Conservation (phyloP, 1,140 invertebrate genomes). For the Adoxophyes honmai region DNA sequence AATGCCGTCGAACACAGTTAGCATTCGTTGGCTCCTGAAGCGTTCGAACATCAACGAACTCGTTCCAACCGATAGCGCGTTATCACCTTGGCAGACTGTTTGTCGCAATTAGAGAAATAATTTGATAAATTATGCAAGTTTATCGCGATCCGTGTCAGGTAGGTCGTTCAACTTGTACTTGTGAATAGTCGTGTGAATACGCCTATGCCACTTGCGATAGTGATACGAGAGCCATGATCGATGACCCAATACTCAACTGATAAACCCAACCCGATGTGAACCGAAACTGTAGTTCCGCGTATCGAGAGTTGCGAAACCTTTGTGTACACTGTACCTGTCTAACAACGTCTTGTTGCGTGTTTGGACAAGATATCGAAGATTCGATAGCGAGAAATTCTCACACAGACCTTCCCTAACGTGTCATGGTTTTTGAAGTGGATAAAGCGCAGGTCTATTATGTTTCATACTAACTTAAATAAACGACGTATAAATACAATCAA, state of each 20-base stretch:
- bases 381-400: not conserved
- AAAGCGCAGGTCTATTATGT: too few species aligned
- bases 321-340: constrained; percentile 23
- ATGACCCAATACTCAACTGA: constrained; percentile 34
- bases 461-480: too few species aligned
- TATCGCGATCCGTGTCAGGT: constrained; percentile 32
- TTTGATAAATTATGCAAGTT: constrained; percentile 34
- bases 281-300: constrained; percentile 19
- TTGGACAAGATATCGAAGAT: constrained; percentile 20
- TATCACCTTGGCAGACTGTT: constrained; percentile 2
- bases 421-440: too few species aligned
- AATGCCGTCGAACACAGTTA: not conserved
- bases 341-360: constrained; percentile 20
- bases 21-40: too few species aligned
- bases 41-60: too few species aligned
- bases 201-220: constrained; percentile 27
- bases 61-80: not conserved
- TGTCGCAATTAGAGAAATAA: constrained; percentile 3
- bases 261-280: constrained; percentile 40
- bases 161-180: constrained; percentile 54
- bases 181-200: constrained; percentile 45
- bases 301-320: constrained; percentile 30
- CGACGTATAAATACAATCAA: too few species aligned
- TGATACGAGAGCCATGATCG: constrained; percentile 31
- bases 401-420: constrained; percentile 10